phyloP scores from a whole-genome alignment of 2,888 invertebrate species.

The Synergus umbraculus region DNA sequence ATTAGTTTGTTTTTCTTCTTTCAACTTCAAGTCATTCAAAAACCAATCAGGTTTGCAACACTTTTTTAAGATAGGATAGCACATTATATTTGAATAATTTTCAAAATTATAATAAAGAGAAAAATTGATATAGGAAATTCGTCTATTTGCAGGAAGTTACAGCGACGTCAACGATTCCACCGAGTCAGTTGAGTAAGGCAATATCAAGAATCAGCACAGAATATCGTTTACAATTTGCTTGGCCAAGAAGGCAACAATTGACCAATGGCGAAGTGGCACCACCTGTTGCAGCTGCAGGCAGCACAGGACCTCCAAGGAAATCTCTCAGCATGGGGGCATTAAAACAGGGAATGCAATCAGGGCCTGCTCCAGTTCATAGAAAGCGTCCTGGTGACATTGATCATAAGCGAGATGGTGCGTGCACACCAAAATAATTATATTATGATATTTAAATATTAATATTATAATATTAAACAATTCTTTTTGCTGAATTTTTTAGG shows the following conservation, averaged over 20 bases:
- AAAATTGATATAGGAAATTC: neutral
- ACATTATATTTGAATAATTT: too few species aligned
- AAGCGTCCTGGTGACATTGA: constrained; percentile 83
- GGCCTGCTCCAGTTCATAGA: constrained; percentile 82
- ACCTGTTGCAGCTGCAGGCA: constrained; percentile 77
- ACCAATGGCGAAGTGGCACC: constrained; percentile 79
- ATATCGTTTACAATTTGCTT: constrained; percentile 93
- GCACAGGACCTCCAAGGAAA: constrained; percentile 83
- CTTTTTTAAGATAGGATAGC: too few species aligned
- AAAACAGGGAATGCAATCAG: constrained; percentile 79
- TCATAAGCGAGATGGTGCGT: constrained; percentile 79
- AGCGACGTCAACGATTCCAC: constrained; percentile 69
- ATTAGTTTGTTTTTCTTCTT: too few species aligned
- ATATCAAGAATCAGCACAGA: constrained; percentile 89
- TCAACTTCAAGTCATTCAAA: too few species aligned
- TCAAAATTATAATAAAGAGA: too few species aligned
- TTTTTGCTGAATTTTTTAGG: constrained; percentile 49
- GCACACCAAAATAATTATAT: neutral
- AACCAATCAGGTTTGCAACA: too few species aligned
- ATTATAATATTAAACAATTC: neutral
- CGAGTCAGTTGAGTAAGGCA: constrained; percentile 85
- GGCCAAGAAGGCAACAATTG: constrained; percentile 84
- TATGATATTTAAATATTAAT: neutral
- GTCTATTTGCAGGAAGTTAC: constrained; percentile 68
- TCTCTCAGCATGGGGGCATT: constrained; percentile 93